phyloP scores from a whole-genome alignment of 2,113 vertebrate species.

The Rhea pennata region DNA sequence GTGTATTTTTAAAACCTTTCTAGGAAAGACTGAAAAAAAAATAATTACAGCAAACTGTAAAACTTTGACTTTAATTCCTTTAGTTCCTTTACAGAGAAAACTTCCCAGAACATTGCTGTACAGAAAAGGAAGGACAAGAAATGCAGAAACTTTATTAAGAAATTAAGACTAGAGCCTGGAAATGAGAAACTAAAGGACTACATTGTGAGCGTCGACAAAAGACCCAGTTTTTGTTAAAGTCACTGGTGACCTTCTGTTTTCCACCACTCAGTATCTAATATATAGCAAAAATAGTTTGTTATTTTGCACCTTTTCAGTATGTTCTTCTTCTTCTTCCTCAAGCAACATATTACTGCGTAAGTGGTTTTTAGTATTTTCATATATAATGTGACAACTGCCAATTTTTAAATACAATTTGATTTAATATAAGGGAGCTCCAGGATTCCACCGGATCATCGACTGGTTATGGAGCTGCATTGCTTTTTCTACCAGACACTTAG shows the following conservation, averaged over 20 bases:
- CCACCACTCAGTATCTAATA: neutral
- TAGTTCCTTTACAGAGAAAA: neutral
- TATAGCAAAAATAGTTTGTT: neutral
- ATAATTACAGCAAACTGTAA: neutral
- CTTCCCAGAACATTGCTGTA: neutral
- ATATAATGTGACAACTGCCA: neutral
- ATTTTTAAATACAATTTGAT: neutral
- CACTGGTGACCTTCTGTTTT: neutral
- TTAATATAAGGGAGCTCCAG: neutral
- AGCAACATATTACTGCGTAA: neutral
- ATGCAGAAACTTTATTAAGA: neutral
- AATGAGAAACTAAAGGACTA: rapidly evolving
- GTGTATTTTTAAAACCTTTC: neutral
- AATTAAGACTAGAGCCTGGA: neutral
- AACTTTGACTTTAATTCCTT: neutral
- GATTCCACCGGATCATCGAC: too few species aligned
- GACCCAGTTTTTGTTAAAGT: neutral
- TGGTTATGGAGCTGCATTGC: neutral
- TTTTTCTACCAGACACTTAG: neutral
- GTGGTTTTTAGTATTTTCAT: neutral
- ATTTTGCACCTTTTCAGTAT: neutral
- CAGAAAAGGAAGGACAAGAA: neutral
- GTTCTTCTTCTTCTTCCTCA: neutral
- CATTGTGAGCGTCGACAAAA: neutral
- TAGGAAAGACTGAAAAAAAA: neutral